Evolutionary conservation across 1,140 invertebrate species (phyloP).

Genomic region (Camponotus vicinus): DNA sequence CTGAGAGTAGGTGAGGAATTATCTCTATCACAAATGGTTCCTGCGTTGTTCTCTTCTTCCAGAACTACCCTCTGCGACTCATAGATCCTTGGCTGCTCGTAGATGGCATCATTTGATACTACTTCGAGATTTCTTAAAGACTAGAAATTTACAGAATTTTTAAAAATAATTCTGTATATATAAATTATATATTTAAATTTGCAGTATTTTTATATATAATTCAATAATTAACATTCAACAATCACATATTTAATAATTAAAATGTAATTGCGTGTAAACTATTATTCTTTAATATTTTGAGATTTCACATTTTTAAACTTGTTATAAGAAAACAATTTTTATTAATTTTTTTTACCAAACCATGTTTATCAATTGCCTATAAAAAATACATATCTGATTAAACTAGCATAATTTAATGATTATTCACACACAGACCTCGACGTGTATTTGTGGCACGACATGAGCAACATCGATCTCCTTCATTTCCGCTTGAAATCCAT

Average conservation of each 20-base stretch:
- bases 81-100: slow-evolving; percentile 68
- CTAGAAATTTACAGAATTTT: slow-evolving; percentile 64
- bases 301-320: not conserved
- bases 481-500: slow-evolving; percentile 82
- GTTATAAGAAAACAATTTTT: not conserved
- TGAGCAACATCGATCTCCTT: slow-evolving; percentile 81
- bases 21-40: slow-evolving; percentile 80
- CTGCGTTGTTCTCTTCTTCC: slow-evolving; percentile 74
- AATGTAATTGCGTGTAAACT: not conserved
- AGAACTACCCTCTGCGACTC: slow-evolving; percentile 70
- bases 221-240: not conserved
- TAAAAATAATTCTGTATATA: not conserved
- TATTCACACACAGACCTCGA: slow-evolving; percentile 77
- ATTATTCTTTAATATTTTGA: not conserved
- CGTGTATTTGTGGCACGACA: slow-evolving; percentile 76
- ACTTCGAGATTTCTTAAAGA: slow-evolving; percentile 66
- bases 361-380: not conserved
- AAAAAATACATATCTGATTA: not conserved
- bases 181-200: not conserved
- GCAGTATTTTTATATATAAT: not conserved
- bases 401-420: not conserved
- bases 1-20: slow-evolving; percentile 65
- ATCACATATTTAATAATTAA: too few species aligned
- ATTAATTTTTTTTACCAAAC: not conserved
- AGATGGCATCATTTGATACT: slow-evolving; percentile 50